These are phyloP conservation scores for Cheilosia pagana DNA, from an alignment of 2,888 invertebrate species.

Conservation along the genomic window DNA sequence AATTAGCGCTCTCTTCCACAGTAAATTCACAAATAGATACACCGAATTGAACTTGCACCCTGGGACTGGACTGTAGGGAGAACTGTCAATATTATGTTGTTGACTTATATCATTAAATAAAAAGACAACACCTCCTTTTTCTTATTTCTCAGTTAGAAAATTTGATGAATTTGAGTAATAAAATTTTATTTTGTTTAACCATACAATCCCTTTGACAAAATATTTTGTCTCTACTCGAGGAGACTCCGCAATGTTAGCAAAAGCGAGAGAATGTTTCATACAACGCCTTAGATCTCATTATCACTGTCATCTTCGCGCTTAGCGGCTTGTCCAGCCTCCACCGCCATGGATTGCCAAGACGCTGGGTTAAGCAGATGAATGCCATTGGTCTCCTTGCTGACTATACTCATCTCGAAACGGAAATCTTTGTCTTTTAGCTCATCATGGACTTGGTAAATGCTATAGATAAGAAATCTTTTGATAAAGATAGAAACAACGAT, in stretches of 20 bases:
- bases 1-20: no score
- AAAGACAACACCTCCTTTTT: no score
- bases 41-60: no score
- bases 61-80: no score
- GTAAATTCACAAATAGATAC: no score
- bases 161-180: background rate
- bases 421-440: conserved; percentile 94
- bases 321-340: conserved; percentile 92
- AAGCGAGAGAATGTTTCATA: conserved; percentile 5
- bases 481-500: background rate
- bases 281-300: conserved; percentile 83
- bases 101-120: no score
- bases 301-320: conserved; percentile 87
- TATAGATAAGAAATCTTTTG: conserved; percentile 78
- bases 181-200: conserved; percentile 42
- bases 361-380: conserved; percentile 92
- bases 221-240: background rate
- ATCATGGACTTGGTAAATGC: conserved; percentile 94
- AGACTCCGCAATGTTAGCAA: background rate
- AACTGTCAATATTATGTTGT: no score
- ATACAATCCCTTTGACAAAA: conserved; percentile 6
- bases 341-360: conserved; percentile 92
- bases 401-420: conserved; percentile 97
- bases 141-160: no score
- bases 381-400: conserved; percentile 92